Base-by-base conservation (phyloP, 2,113 vertebrate species). In the Sula dactylatra region DNA sequence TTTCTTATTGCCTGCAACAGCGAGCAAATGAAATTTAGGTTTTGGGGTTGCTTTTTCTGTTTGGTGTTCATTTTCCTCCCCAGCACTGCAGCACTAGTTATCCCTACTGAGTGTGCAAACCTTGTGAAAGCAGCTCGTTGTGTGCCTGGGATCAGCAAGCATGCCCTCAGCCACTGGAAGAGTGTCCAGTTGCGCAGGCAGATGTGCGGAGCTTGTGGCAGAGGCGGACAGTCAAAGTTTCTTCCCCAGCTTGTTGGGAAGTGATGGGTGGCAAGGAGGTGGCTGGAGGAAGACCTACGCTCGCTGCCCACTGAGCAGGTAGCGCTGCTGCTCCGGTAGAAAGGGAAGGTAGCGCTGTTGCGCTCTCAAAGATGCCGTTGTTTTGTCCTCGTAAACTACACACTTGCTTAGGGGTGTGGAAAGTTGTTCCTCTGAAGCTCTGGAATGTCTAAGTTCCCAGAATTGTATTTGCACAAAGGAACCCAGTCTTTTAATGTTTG, bases 241-340 rank as follows among this genome's bases (percentile, higher is more conserved):
- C 52, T 89, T 84, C 16, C 38, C 8, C 13, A 42, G 31, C 31
- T 76, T 59, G 5, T 56, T 76, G n/a, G 40, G 44, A 59, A 72
- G 38, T 18, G 9, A 32, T 32, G 27, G 27, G 25, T 54, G 16
- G n/a, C 13, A 27, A 52, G 56, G 52, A 82, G 49, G 36, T 34
- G 21, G 34, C 34, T 79, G 70, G 38, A 84, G 49, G 38, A 74
- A 67, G 36, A 49, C 0, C 2, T 1, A 11, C 5, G 11, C 58
- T 67, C 3, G 1, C 44, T 74, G 55, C 25, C 32, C 0, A 0
- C 56, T 88, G 55, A 50, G 32, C 1, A 2, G 14, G 22, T 40
- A 18, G 32, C 2, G 1, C 26, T 44, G 36, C 13, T 20, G 32
- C 22, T 66, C 14, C 5, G 1, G 24, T 21, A 24, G 67, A 49